phyloP scores from a whole-genome alignment of 2,113 vertebrate genomes.

The Potamarius usumacintae region DNA sequence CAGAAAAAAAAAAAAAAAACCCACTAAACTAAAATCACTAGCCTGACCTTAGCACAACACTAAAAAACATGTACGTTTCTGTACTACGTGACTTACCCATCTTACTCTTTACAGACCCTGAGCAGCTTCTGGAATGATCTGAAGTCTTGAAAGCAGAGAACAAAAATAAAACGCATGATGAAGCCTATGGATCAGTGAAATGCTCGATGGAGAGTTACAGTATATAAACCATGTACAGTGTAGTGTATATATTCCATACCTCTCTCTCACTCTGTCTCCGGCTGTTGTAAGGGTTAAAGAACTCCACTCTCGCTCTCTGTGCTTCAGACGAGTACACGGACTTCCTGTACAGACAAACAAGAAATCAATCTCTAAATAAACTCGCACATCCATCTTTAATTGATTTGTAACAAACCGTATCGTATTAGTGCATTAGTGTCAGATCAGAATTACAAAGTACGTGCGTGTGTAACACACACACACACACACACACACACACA shows the following conservation, averaged over 20 bases:
- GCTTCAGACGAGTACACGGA: slow-evolving; percentile 45
- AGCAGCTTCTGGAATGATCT: slow-evolving; percentile 64
- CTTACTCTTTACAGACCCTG: slow-evolving; percentile 69
- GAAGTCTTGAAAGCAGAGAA: slow-evolving; percentile 56
- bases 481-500: slow-evolving; percentile 6
- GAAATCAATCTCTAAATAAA: background rate
- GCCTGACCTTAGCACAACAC: too few relatives aligned
- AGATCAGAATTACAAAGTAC: background rate
- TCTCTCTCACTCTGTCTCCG: slow-evolving; percentile 62
- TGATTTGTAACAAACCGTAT: background rate
- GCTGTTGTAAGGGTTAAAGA: slow-evolving; percentile 44
- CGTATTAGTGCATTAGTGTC: background rate
- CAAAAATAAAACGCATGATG: background rate
- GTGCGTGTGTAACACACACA: background rate
- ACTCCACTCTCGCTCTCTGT: slow-evolving; percentile 38
- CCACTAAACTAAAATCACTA: too few relatives aligned
- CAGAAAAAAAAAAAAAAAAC: too few relatives aligned
- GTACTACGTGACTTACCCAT: slow-evolving; percentile 63
- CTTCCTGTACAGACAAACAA: slow-evolving; percentile 57
- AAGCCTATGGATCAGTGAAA: background rate
- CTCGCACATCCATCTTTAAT: background rate
- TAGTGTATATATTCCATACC: slow-evolving; percentile 21
- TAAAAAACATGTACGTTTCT: background rate
- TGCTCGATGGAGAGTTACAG: background rate
- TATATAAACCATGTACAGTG: background rate